Conservation (phyloP, 1,140 invertebrate species). For the Procambarus clarkii region DNA sequence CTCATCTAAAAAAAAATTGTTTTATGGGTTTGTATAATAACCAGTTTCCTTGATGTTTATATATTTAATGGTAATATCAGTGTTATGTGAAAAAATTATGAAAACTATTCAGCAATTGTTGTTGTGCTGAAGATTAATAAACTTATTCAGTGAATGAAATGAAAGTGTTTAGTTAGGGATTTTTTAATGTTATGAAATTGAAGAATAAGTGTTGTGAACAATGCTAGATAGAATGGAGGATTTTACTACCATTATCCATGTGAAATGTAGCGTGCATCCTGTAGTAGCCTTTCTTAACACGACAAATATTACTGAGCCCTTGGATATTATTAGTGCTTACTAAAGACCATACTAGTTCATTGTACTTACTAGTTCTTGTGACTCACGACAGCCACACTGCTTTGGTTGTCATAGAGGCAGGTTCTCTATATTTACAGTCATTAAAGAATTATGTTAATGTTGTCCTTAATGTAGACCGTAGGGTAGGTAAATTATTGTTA, state of each 20-base stretch:
- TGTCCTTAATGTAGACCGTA: not conserved
- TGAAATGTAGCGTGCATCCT: slow-evolving; percentile 30
- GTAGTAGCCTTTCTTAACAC: slow-evolving; percentile 25
- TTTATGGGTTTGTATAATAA: not conserved
- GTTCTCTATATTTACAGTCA: not conserved
- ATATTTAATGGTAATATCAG: not conserved
- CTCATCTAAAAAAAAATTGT: not conserved
- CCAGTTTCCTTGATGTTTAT: not conserved
- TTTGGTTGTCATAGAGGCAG: not conserved
- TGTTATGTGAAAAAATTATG: not conserved
- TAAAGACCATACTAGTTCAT: slow-evolving; percentile 25
- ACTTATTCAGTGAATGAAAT: not conserved
- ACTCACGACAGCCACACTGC: not conserved
- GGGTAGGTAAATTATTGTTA: not conserved
- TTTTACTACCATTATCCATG: not conserved
- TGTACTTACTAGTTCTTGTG: not conserved
- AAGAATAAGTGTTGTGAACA: not conserved
- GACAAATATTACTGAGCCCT: slow-evolving; percentile 33
- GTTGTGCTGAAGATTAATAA: not conserved
- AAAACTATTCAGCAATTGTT: not conserved
- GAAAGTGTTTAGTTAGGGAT: not conserved
- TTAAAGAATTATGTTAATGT: not conserved
- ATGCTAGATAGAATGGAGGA: not conserved
- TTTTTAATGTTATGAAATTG: slow-evolving; percentile 8
- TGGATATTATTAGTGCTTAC: slow-evolving; percentile 22